These are phyloP conservation scores for Sinentomon sp. DNA, from an alignment of 2,888 invertebrate genomes.

Conservation along the genomic window DNA sequence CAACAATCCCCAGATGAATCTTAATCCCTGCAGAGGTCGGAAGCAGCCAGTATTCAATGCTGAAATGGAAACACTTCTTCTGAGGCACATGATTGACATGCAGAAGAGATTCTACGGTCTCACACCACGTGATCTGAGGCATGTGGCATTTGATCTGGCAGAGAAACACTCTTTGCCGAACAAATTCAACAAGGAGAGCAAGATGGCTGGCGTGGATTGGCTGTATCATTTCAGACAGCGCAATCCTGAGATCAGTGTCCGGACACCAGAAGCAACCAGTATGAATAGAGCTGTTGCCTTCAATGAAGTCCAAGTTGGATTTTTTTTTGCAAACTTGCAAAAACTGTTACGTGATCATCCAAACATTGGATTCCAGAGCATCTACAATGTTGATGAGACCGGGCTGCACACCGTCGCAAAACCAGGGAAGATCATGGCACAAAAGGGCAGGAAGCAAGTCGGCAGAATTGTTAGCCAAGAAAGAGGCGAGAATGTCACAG, in stretches of 20 bases:
- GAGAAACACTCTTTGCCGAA: no score
- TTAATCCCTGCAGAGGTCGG: no score
- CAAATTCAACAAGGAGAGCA: no score
- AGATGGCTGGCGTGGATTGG: conserved; percentile 3
- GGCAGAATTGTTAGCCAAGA: conserved; percentile 20
- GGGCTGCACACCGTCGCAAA: conserved; percentile 13
- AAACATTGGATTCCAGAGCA: conserved; percentile 12
- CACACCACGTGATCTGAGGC: no score
- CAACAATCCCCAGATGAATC: no score
- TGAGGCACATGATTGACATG: no score
- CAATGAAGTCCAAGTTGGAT: conserved; percentile 14
- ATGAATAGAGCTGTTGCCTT: conserved; percentile 11
- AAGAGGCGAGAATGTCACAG: conserved; percentile 18
- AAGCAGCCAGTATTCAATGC: no score
- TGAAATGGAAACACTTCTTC: no score
- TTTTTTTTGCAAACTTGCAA: conserved; percentile 15
- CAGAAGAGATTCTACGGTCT: no score
- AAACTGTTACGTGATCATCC: conserved; percentile 6
- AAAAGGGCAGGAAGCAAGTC: conserved; percentile 17
- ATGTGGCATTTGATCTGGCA: no score
- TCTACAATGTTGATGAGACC: conserved; percentile 16
- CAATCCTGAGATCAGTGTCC: not conserved
- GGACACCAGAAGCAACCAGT: not conserved
- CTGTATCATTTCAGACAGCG: not conserved
- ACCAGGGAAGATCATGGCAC: conserved; percentile 13